Evolutionary conservation across 2,888 invertebrate species (phyloP).

Genomic region (Catonia carolina): DNA sequence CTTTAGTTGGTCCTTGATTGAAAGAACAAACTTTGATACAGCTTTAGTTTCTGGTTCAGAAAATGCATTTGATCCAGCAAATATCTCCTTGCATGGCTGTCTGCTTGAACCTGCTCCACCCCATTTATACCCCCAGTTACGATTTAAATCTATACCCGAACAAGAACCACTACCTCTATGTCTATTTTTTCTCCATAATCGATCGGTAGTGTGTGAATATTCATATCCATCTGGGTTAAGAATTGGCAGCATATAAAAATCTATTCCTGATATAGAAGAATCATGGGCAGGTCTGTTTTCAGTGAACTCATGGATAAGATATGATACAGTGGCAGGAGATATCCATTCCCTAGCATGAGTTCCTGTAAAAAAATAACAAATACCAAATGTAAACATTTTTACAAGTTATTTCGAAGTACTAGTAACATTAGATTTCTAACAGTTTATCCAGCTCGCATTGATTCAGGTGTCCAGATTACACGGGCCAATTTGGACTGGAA

Average conservation of each 20-base stretch:
- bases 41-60: conserved; percentile 82
- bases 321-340: conserved; percentile 70
- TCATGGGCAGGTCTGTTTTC: conserved; percentile 60
- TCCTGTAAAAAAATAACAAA: conserved; percentile 41
- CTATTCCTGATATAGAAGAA: conserved; percentile 44
- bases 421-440: no score
- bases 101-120: conserved; percentile 77
- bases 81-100: conserved; percentile 76
- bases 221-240: conserved; percentile 76
- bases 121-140: conserved; percentile 86
- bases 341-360: conserved; percentile 92
- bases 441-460: no score
- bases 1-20: conserved; percentile 38
- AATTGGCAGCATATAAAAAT: conserved; percentile 68
- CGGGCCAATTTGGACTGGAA: no score
- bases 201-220: conserved; percentile 70
- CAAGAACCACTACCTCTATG: conserved; percentile 61
- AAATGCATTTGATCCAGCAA: conserved; percentile 68
- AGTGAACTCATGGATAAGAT: conserved; percentile 62
- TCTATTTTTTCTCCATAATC: conserved; percentile 51
- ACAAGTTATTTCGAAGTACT: no score
- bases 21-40: conserved; percentile 47
- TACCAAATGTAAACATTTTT: background rate
- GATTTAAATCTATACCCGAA: conserved; percentile 72
- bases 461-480: no score